Evolutionary conservation across 2,888 invertebrate genomes (phyloP).

Genomic region (Cinara cedri): DNA sequence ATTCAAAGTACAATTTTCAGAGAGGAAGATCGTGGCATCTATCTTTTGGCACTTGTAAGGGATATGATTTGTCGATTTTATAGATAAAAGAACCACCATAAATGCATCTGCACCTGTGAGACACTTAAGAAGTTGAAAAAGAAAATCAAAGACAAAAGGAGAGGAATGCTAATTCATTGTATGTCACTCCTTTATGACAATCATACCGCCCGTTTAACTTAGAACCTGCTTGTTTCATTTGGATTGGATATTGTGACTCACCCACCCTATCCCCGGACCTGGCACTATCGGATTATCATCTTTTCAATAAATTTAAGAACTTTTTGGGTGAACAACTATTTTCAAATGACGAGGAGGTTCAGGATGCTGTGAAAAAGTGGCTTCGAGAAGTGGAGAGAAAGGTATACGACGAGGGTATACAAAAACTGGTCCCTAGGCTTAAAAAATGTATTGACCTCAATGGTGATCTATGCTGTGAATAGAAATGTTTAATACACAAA

Average conservation of each 20-base stretch:
- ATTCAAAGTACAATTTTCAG: no score
- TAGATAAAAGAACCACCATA: slow-evolving; percentile 57
- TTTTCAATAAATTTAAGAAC: no score
- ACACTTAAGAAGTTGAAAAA: slow-evolving; percentile 21
- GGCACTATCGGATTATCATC: slow-evolving; percentile 57
- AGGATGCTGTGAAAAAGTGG: slow-evolving; percentile 22
- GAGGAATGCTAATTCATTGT: no score
- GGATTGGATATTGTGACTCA: no score
- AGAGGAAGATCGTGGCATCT: slow-evolving; percentile 57
- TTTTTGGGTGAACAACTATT: no score
- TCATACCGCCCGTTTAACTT: slow-evolving; percentile 17
- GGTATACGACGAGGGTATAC: no score
- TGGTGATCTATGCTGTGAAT: no score
- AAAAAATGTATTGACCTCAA: no score
- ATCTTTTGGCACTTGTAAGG: slow-evolving; percentile 53
- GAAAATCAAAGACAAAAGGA: no score
- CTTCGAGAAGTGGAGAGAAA: not conserved
- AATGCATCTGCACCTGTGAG: slow-evolving; percentile 48
- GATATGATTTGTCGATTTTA: slow-evolving; percentile 57
- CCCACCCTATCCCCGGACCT: no score
- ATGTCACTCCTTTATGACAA: slow-evolving; percentile 58
- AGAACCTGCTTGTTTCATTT: slow-evolving; percentile 55
- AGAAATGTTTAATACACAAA: no score
- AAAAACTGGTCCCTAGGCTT: no score
- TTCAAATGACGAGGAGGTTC: slow-evolving; percentile 45